phyloP scores from a whole-genome alignment of 2,888 invertebrate species.

The Rutpela maculata region DNA sequence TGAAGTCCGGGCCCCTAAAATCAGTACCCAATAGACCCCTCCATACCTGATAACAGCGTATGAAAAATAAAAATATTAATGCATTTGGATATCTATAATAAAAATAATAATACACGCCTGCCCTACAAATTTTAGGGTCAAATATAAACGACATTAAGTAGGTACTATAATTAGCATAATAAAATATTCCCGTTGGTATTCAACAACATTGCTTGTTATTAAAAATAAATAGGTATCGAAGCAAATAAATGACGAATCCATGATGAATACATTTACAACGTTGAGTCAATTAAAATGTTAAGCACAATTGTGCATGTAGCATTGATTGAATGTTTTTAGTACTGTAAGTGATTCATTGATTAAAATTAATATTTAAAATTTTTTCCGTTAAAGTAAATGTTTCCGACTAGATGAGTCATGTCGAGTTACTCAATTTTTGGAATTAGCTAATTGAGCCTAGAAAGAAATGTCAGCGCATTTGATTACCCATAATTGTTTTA shows the following conservation, averaged over 20 bases:
- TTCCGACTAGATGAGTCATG: not conserved
- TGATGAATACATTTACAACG: not conserved
- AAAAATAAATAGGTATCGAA: not conserved
- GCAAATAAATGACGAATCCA: conserved; percentile 12
- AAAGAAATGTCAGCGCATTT: not conserved
- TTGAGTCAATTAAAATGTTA: conserved; percentile 2
- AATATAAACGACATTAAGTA: too few relatives aligned
- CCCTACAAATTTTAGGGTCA: too few relatives aligned
- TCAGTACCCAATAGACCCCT: too few relatives aligned
- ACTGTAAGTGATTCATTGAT: conserved; percentile 11
- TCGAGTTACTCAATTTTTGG: not conserved
- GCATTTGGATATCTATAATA: too few relatives aligned
- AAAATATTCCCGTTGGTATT: not conserved
- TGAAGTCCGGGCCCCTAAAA: too few relatives aligned
- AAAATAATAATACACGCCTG: too few relatives aligned
- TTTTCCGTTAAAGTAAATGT: not conserved
- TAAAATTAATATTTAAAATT: not conserved
- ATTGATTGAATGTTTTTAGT: conserved; percentile 11
- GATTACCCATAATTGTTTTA: not conserved
- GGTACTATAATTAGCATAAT: too few relatives aligned
- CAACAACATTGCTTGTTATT: conserved; percentile 2
- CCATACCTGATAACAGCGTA: too few relatives aligned
- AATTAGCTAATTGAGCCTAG: not conserved
- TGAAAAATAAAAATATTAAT: too few relatives aligned
- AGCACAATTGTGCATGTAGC: not conserved